Percentiles rank a stretch among this genome's conserved stretches.
phyloP scores from a whole-genome alignment of 2,113 vertebrate genomes.

The Gallinago media region DNA sequence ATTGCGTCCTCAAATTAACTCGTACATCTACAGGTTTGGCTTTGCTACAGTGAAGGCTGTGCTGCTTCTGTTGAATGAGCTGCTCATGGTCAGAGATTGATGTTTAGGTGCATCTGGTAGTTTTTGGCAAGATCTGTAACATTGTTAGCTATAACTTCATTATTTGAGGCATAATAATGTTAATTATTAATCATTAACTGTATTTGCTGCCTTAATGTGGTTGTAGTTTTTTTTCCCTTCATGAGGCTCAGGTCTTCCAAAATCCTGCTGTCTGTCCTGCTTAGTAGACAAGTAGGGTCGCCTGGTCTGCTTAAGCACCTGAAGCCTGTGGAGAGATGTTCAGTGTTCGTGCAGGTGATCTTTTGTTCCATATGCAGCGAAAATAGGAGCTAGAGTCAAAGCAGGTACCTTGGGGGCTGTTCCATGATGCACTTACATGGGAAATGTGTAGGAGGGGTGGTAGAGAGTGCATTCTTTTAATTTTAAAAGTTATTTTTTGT shows the following conservation, averaged over 20 bases:
- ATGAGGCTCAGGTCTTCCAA: not conserved
- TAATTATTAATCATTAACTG: not conserved
- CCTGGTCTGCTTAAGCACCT: not conserved
- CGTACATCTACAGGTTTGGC: not conserved
- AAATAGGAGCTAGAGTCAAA: not conserved
- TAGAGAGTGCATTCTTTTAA: not conserved
- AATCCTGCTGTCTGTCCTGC: not conserved
- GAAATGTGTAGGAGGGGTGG: not conserved
- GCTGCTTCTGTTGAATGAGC: not conserved
- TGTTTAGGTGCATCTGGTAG: not conserved
- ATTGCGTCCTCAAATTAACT: not conserved
- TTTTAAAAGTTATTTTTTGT: not conserved
- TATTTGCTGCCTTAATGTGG: not conserved
- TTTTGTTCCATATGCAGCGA: not conserved
- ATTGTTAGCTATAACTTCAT: not conserved
- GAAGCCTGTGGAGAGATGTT: not conserved
- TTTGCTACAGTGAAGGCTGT: not conserved
- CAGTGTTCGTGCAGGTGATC: not conserved
- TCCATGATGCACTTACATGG: not conserved
- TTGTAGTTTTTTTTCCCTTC: not conserved
- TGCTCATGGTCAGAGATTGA: not conserved
- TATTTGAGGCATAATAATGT: not conserved
- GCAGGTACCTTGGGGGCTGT: not conserved
- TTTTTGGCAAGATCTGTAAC: not conserved
- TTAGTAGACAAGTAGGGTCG: not conserved